Percentiles rank a stretch among this genome's conserved stretches.
Conservation (phyloP, 2,797 vertebrate genomes). For the Xenopus petersii region DNA sequence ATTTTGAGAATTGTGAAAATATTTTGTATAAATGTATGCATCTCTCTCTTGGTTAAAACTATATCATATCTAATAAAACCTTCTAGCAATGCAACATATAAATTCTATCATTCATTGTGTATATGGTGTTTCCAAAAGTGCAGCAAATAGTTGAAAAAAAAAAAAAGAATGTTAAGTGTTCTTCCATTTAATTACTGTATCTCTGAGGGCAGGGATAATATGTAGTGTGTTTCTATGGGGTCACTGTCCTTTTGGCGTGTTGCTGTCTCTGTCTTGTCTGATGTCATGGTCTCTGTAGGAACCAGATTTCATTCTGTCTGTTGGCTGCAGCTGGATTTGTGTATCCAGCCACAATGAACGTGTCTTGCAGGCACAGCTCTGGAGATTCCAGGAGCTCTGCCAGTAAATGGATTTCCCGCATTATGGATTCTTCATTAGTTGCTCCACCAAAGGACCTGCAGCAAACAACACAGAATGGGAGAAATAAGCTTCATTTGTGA, state of each 20-base stretch:
- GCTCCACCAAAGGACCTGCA: constrained; percentile 76
- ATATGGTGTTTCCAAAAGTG: too few relatives aligned
- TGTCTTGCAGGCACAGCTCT: constrained; percentile 63
- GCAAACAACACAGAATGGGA: background rate
- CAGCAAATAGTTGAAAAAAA: too few relatives aligned
- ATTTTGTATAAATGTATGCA: too few relatives aligned
- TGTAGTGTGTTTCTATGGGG: background rate
- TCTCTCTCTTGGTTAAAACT: too few relatives aligned
- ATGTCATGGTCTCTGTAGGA: constrained; percentile 69
- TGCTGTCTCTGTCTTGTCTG: background rate
- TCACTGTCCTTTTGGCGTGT: background rate
- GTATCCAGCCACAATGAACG: constrained; percentile 83
- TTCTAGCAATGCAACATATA: too few relatives aligned
- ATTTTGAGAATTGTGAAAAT: too few relatives aligned
- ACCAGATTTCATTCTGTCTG: constrained; percentile 86
- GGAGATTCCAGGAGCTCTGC: constrained; percentile 72
- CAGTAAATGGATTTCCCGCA: constrained; percentile 72
- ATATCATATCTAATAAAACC: too few relatives aligned
- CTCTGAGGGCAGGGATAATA: background rate
- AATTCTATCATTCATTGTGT: too few relatives aligned
- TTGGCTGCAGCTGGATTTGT: constrained; percentile 80
- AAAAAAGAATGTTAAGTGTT: too few relatives aligned
- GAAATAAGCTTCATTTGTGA: too few relatives aligned
- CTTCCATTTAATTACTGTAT: too few relatives aligned
- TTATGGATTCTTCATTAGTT: constrained; percentile 79